Conservation (phyloP, 2,113 vertebrate genomes). For the Rutilus rutilus region DNA sequence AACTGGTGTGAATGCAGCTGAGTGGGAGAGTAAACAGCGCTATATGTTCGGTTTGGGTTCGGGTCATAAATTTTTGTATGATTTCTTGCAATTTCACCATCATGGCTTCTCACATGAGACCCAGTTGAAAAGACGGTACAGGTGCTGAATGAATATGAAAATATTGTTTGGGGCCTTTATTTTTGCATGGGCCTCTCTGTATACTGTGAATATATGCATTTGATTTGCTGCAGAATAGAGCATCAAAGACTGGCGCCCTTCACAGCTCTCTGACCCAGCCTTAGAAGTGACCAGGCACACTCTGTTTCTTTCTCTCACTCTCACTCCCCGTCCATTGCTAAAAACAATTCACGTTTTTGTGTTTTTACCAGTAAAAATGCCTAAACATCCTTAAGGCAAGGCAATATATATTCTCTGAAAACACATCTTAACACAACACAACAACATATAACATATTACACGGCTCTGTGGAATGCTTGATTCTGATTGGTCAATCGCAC, state of each 20-base stretch:
- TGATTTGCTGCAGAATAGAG: constrained; percentile 6
- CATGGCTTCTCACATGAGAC: background rate
- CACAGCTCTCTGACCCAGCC: background rate
- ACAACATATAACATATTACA: no score
- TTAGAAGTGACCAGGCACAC: background rate
- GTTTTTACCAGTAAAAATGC: background rate
- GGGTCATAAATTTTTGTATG: background rate
- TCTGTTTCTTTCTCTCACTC: background rate
- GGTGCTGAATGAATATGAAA: background rate
- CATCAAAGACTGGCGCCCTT: background rate
- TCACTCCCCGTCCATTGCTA: background rate
- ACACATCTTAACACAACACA: no score
- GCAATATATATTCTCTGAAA: no score
- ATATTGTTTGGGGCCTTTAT: background rate
- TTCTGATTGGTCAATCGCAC: no score
- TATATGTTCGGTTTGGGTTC: background rate
- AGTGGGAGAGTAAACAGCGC: background rate
- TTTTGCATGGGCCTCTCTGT: background rate
- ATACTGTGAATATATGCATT: constrained; percentile 18
- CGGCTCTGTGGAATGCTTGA: no score
- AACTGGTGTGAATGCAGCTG: background rate
- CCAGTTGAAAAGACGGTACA: background rate
- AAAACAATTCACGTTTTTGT: background rate
- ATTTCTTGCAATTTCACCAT: constrained; percentile 25
- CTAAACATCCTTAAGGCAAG: background rate